Evolutionary conservation across 1,140 invertebrate species (phyloP).

Genomic region (Drosophila grimshawi): DNA sequence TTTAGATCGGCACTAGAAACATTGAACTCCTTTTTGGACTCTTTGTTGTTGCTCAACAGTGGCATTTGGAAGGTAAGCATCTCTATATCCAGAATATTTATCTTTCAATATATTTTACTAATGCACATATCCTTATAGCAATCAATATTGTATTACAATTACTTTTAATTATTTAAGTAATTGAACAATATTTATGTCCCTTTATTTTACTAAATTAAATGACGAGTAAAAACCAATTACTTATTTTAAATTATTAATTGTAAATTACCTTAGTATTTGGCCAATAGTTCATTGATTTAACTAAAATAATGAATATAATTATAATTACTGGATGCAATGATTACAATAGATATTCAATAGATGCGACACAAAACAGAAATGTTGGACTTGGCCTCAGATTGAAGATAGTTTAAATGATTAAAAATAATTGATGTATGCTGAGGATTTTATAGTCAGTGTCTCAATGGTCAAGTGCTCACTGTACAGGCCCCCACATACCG

Average conservation of each 20-base stretch:
- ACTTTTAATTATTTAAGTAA: neutral
- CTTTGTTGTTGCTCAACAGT: slow-evolving; percentile 26
- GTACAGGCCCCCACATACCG: neutral
- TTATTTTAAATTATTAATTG: neutral
- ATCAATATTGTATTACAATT: neutral
- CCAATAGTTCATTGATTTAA: no score
- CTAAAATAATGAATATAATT: no score
- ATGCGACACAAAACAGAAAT: no score
- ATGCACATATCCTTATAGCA: no score
- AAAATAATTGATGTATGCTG: neutral
- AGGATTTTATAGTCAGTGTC: neutral
- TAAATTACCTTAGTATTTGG: no score
- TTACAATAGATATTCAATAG: no score
- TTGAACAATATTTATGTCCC: neutral
- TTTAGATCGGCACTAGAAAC: slow-evolving; percentile 3
- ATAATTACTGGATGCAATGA: no score
- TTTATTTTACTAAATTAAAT: neutral
- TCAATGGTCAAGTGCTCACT: slow-evolving; percentile 8
- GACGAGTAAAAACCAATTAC: neutral
- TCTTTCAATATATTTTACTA: no score
- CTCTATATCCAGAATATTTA: neutral
- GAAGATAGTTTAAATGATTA: no score
- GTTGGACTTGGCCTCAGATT: no score
- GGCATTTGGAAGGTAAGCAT: slow-evolving; percentile 44
- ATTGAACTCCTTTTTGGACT: slow-evolving; percentile 17